A percentile compares a stretch with the other conserved stretches of the same genome.
phyloP scores from a whole-genome alignment of 2,888 invertebrate genomes.

The Cyaniris semiargus region DNA sequence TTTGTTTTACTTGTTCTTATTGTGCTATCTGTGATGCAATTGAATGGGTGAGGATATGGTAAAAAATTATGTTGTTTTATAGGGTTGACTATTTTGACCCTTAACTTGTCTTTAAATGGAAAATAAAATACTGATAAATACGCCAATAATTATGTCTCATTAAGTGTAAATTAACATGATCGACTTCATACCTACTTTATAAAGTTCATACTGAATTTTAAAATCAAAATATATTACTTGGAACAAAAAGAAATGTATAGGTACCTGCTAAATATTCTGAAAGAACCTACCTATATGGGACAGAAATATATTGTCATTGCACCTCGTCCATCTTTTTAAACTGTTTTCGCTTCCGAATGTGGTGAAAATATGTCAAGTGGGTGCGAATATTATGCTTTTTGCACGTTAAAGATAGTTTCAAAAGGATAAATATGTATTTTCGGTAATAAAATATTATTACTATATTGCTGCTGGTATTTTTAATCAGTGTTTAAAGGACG shows the following conservation, averaged over 20 bases:
- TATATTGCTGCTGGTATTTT: background rate
- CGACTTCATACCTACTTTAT: no score
- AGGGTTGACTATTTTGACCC: background rate
- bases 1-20: constrained; percentile 48
- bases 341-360: constrained; percentile 19
- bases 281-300: background rate
- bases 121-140: no score
- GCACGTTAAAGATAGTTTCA: background rate
- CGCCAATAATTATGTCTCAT: background rate
- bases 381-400: constrained; percentile 24
- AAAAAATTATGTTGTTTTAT: constrained; percentile 19
- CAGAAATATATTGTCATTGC: constrained; percentile 16
- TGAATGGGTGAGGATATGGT: constrained; percentile 28
- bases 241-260: constrained; percentile 2
- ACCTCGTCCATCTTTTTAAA: constrained; percentile 20
- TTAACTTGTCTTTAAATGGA: no score
- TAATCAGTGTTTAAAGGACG: background rate
- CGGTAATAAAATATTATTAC: constrained; percentile 1
- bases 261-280: constrained; percentile 5
- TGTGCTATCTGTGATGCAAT: constrained; percentile 28
- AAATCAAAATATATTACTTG: background rate
- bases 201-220: background rate
- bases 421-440: constrained; percentile 1
- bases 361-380: constrained; percentile 19
- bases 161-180: no score